phyloP scores from a whole-genome alignment of 2,797 vertebrate genomes.

The Phrynocephalus vlangalii region DNA sequence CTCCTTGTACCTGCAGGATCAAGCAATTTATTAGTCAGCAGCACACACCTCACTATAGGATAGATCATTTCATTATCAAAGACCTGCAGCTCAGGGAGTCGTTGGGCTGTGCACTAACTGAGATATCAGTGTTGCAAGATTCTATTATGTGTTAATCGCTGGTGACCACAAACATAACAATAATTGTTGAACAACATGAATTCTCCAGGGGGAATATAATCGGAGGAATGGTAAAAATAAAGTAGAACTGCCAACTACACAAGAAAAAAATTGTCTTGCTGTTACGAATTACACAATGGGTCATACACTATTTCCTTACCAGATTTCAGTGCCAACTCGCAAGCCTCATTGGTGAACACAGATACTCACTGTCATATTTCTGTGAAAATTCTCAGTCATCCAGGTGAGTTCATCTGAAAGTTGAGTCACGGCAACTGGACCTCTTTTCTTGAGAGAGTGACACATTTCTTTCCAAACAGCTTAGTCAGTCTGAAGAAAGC shows the following conservation, averaged over 20 bases:
- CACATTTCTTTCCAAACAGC: too few relatives aligned
- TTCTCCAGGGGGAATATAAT: slow-evolving; percentile 17
- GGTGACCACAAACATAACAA: background rate
- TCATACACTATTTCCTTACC: too few relatives aligned
- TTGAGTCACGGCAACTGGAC: too few relatives aligned
- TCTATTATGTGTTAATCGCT: slow-evolving; percentile 6
- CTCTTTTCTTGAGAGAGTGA: too few relatives aligned
- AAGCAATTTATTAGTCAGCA: slow-evolving; percentile 66
- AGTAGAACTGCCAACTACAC: background rate
- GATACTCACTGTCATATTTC: too few relatives aligned
- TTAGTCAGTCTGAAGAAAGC: too few relatives aligned
- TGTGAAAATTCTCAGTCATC: too few relatives aligned
- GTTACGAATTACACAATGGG: too few relatives aligned
- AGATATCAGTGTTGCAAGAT: slow-evolving; percentile 12
- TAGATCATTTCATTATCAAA: slow-evolving; percentile 61
- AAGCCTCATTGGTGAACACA: too few relatives aligned
- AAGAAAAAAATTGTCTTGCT: background rate
- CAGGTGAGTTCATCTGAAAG: too few relatives aligned
- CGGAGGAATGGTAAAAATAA: background rate
- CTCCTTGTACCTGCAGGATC: slow-evolving; percentile 51
- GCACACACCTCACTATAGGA: slow-evolving; percentile 31
- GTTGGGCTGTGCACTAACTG: slow-evolving; percentile 13
- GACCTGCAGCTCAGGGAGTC: background rate
- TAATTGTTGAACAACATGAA: background rate
- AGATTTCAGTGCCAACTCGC: too few relatives aligned